phyloP scores from a whole-genome alignment of 2,113 vertebrate genomes.

The Marmota monax region DNA sequence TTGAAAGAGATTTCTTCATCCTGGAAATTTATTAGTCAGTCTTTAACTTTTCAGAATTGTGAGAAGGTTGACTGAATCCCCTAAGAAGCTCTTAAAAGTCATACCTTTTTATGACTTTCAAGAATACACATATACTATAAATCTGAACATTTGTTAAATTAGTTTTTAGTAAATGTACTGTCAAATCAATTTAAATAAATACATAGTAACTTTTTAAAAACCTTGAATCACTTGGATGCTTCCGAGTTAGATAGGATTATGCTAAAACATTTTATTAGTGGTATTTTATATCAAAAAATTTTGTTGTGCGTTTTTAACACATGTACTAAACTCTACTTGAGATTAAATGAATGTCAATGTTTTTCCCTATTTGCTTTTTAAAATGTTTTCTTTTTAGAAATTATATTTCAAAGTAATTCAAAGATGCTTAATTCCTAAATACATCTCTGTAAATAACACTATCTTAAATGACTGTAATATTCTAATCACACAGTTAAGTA shows the following conservation, averaged over 20 bases:
- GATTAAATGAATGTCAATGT: not conserved
- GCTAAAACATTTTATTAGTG: not conserved
- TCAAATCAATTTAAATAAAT: not conserved
- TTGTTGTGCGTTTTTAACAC: not conserved
- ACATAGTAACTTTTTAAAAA: slow-evolving; percentile 9
- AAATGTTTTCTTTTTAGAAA: not conserved
- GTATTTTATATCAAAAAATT: not conserved
- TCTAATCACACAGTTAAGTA: not conserved
- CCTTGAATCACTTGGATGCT: not conserved
- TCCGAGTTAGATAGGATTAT: not conserved
- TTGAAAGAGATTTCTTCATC: not conserved
- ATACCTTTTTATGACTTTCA: not conserved
- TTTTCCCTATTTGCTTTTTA: not conserved
- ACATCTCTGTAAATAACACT: not conserved
- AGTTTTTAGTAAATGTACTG: not conserved
- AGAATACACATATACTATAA: not conserved
- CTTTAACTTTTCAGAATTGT: not conserved
- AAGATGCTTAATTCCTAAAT: not conserved
- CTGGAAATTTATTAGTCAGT: not conserved
- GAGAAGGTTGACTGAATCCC: not conserved
- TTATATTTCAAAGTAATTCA: not conserved
- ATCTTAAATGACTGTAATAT: not conserved
- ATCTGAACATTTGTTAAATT: not conserved
- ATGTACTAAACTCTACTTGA: not conserved
- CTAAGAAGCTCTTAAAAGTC: not conserved